These are phyloP conservation scores for Zosterops japonicus DNA, from an alignment of 2,113 vertebrate genomes.

Conservation along the genomic window DNA sequence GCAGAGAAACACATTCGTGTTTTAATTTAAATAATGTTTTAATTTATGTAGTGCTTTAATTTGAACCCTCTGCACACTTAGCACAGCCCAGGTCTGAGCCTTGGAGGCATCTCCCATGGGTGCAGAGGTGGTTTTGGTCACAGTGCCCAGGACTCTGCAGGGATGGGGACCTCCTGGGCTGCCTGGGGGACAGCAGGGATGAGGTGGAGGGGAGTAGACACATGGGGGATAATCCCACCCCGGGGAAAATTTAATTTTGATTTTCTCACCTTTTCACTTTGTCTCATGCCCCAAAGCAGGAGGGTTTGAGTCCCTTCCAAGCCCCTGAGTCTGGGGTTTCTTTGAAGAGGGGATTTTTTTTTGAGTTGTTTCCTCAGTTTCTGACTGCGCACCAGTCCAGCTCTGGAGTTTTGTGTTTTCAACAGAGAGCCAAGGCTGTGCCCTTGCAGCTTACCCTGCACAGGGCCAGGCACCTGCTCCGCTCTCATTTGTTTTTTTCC, in stretches of 20 bases:
- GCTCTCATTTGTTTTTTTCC: not conserved
- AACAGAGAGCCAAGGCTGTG: not conserved
- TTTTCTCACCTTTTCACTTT: not conserved
- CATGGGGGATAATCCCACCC: not conserved
- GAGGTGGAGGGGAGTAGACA: not conserved
- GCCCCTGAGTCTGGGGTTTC: not conserved
- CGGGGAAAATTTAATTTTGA: not conserved
- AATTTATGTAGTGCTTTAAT: not conserved
- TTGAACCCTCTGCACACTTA: not conserved
- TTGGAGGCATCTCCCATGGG: not conserved
- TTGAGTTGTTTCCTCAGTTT: not conserved
- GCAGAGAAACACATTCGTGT: accelerated
- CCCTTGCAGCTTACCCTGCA: not conserved
- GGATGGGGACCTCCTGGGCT: not conserved
- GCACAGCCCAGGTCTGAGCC: not conserved
- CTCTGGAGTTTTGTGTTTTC: not conserved
- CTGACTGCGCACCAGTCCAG: accelerated
- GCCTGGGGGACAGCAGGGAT: not conserved
- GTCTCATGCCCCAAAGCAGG: not conserved
- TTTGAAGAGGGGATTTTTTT: not conserved
- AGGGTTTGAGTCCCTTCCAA: not conserved
- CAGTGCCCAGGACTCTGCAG: not conserved
- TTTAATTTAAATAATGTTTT: not conserved
- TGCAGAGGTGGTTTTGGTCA: not conserved
- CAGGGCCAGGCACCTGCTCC: conserved; percentile 29